phyloP scores from a whole-genome alignment of 2,113 vertebrate genomes.

The Phrynosoma platyrhinos region DNA sequence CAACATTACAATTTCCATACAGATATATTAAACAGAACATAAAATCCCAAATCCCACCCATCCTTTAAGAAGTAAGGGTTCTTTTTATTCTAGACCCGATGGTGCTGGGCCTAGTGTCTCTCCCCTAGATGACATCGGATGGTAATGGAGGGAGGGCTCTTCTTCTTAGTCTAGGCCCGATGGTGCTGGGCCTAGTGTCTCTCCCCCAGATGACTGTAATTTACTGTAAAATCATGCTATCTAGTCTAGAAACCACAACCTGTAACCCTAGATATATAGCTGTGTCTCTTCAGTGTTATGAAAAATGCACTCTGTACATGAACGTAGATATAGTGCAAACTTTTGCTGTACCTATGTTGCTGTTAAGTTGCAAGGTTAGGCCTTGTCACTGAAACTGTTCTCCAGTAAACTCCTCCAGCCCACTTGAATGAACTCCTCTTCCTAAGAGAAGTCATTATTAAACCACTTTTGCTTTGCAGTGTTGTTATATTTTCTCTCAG shows the following conservation, averaged over 20 bases:
- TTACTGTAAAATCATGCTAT: not conserved
- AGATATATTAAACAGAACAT: too few species aligned
- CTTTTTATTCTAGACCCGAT: too few species aligned
- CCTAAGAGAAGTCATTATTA: not conserved
- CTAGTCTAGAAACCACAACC: not conserved
- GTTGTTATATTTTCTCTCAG: not conserved
- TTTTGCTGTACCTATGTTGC: not conserved
- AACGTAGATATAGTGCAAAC: not conserved
- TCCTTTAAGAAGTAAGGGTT: too few species aligned
- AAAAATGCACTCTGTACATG: not conserved
- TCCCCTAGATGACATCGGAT: too few species aligned
- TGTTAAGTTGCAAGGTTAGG: not conserved
- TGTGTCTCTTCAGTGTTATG: not conserved
- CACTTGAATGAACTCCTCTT: not conserved
- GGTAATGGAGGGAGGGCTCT: too few species aligned
- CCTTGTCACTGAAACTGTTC: not conserved
- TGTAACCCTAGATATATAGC: not conserved
- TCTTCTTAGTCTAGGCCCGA: too few species aligned
- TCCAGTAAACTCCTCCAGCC: not conserved
- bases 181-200: too few species aligned
- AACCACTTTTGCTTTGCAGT: not conserved
- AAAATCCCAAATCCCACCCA: too few species aligned
- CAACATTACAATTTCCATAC: too few species aligned
- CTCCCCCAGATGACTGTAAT: too few species aligned
- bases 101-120: too few species aligned